A percentile compares a stretch with the other conserved stretches of the same genome.
These are phyloP conservation scores for Nemopilema nomurai DNA, from an alignment of 30 jellyfish, hydroid and myxozoan genomes.

Conservation along the genomic window DNA sequence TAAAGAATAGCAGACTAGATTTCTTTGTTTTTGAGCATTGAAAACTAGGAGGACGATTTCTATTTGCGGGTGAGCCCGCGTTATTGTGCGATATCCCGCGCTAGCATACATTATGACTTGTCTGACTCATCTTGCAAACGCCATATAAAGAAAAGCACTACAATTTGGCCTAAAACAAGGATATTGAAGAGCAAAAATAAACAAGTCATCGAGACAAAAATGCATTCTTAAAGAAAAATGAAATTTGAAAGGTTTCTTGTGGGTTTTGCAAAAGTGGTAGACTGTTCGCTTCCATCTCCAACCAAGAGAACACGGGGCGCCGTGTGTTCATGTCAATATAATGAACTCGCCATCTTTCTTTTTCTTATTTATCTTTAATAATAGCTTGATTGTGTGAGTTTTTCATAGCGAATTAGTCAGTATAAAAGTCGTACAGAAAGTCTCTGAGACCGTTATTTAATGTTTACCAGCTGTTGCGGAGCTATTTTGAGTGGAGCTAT, in stretches of 20 bases:
- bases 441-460: neutral
- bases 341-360: neutral
- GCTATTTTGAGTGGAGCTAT: neutral
- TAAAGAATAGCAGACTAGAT: neutral
- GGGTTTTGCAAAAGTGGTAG: neutral
- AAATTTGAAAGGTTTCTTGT: neutral
- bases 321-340: neutral
- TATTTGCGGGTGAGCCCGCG: too few species aligned
- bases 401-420: neutral
- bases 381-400: too few species aligned
- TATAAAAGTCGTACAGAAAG: neutral
- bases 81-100: too few species aligned
- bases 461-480: neutral
- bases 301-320: neutral
- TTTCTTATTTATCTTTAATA: neutral
- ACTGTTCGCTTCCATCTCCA: neutral
- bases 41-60: neutral
- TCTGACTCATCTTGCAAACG: too few species aligned
- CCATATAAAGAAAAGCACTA: too few species aligned
- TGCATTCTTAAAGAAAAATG: neutral
- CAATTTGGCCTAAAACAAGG: too few species aligned
- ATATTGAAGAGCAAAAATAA: too few species aligned
- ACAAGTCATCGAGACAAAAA: too few species aligned
- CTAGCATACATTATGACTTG: too few species aligned
- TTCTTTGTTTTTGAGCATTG: neutral